Base-by-base conservation (phyloP, 2,113 vertebrate genomes). In the Pithys albifrons region DNA sequence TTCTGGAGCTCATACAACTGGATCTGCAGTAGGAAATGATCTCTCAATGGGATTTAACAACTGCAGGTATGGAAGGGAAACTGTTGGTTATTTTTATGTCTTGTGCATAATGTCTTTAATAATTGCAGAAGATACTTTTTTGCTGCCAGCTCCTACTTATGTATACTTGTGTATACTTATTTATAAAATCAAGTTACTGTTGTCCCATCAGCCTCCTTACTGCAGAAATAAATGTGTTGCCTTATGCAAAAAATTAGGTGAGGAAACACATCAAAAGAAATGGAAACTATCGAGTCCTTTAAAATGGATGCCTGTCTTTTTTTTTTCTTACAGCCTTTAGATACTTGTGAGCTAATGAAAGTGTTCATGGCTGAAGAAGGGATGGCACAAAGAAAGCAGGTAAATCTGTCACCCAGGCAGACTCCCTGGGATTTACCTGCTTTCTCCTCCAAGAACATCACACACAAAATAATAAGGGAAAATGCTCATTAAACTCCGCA, bases 401-500 rank as follows among this genome's bases (percentile, higher is more conserved):
- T n/a, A n/a, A n/a, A n/a, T n/a, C n/a, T n/a, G n/a, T n/a, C n/a
- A n/a, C n/a, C n/a, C n/a, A n/a, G n/a, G n/a, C n/a, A n/a, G n/a
- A n/a, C n/a, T n/a, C n/a, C n/a, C 75, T 57, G 48, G 19, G 86
- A 95, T 96, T 66, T 62, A 51, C 78, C 89, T 94, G 4, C 93
- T 75, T 96, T 80, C 75, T 92, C 72, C 92, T 96, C n/a, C 67
- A 74, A 62, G 59, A 89, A 54, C 24, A 2, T 96, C 95, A 89
- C 59, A 71, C 95, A 93, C 70, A 88, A 57, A 96, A 89, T 96
- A 97, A 97, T 95, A 93, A 97, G 92, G 45, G 72, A 95, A 96
- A 97, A 86, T 84, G 80, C 88, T 93, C 90, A 95, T 96, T 92
- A 96, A 85, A 85, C 82, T 94, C 93, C 91, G 78, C 72, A 95